A percentile compares a stretch with the other conserved stretches of the same genome.
These are phyloP conservation scores for Drosophila pectinifera DNA, from an alignment of 1,140 invertebrate species.

Conservation along the genomic window DNA sequence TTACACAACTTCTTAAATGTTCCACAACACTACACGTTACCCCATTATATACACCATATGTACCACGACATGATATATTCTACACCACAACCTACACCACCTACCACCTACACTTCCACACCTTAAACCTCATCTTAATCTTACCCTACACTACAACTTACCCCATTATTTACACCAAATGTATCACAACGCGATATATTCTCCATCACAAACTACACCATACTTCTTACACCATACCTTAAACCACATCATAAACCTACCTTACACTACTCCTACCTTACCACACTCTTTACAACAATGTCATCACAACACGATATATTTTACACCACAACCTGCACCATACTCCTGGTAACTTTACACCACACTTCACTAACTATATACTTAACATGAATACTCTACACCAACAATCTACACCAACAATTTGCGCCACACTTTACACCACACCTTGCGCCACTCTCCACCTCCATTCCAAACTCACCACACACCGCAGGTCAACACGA, in stretches of 20 bases:
- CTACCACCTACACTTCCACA: too few species aligned
- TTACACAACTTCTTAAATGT: too few species aligned
- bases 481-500: slow-evolving; percentile 79
- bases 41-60: too few species aligned
- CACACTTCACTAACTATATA: background rate
- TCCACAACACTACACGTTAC: too few species aligned
- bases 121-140: background rate
- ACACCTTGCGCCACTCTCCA: slow-evolving; percentile 4
- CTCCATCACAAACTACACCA: background rate
- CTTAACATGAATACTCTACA: slow-evolving; percentile 3
- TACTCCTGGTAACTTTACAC: background rate
- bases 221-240: slow-evolving; percentile 1
- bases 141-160: background rate
- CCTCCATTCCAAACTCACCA: slow-evolving; percentile 13
- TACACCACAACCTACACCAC: too few species aligned
- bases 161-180: background rate
- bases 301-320: background rate
- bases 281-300: background rate
- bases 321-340: background rate
- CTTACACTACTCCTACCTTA: background rate
- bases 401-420: slow-evolving; percentile 16
- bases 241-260: too few species aligned
- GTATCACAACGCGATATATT: background rate
- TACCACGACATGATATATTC: too few species aligned
- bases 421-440: slow-evolving; percentile 6